Conservation (phyloP, 2,888 invertebrate genomes). For the Nezara viridula region DNA sequence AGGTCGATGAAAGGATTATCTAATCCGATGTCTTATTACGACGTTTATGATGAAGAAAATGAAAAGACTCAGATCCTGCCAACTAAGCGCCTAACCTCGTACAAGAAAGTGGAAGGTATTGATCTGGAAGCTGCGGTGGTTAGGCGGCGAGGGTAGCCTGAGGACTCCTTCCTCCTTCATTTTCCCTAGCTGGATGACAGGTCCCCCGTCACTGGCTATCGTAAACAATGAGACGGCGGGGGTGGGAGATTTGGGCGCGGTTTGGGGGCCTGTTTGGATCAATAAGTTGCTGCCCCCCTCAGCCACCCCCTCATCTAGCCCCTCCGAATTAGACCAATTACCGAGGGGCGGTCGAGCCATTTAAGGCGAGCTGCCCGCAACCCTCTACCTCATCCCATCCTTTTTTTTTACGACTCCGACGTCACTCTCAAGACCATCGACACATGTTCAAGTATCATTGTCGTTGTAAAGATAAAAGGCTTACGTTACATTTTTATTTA, state of each 20-base stretch:
- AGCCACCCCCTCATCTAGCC: constrained; percentile 51
- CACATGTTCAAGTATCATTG: background rate
- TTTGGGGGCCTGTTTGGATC: constrained; percentile 62
- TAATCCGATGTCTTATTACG: background rate
- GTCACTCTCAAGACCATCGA: background rate
- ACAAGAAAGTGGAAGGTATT: constrained; percentile 48
- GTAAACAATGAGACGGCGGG: constrained; percentile 53
- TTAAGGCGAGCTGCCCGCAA: constrained; percentile 43
- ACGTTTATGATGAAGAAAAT: background rate
- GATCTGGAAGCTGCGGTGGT: constrained; percentile 30
- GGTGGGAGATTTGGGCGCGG: constrained; percentile 63
- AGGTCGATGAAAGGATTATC: background rate
- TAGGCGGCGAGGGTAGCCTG: background rate
- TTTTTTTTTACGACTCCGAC: background rate
- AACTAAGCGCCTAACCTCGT: background rate
- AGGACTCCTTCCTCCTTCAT: constrained; percentile 18
- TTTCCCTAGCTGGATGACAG: background rate
- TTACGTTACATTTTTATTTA: background rate
- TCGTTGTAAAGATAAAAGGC: background rate
- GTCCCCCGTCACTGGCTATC: constrained; percentile 38
- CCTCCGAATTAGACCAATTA: constrained; percentile 48
- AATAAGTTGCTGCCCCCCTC: constrained; percentile 57
- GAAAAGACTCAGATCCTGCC: background rate
- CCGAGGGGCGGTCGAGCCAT: constrained; percentile 34
- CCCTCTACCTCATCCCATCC: background rate